phyloP scores from a whole-genome alignment of 2,113 vertebrate genomes.

The Platanista minor region DNA sequence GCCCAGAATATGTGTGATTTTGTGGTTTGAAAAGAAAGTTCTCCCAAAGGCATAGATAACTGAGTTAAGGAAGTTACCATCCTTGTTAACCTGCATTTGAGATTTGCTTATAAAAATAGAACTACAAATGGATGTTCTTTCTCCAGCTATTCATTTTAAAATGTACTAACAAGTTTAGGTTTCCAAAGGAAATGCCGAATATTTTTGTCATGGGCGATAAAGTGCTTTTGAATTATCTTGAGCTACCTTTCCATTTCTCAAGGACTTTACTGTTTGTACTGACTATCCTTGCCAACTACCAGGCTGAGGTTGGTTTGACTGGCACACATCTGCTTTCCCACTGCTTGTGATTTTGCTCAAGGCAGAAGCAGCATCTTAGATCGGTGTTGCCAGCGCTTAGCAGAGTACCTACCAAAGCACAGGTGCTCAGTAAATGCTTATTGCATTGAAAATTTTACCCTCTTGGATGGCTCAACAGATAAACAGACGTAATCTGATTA shows the following conservation, averaged over 20 bases:
- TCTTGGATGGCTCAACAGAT: background rate
- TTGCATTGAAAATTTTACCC: background rate
- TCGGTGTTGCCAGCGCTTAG: background rate
- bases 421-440: background rate
- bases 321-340: background rate
- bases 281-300: background rate
- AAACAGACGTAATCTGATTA: background rate
- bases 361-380: background rate
- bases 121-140: background rate
- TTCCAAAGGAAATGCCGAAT: background rate
- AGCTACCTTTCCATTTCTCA: background rate
- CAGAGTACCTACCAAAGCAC: background rate
- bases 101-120: constrained; percentile 10
- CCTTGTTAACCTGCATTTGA: background rate
- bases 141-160: background rate
- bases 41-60: background rate
- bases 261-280: background rate
- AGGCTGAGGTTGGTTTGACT: background rate
- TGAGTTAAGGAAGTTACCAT: background rate
- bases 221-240: background rate
- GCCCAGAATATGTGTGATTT: background rate
- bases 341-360: background rate
- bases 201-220: background rate
- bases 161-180: background rate
- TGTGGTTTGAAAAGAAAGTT: constrained; percentile 34